Conservation (phyloP, 2,888 invertebrate genomes). For the Lasioglossum pauxillum region DNA sequence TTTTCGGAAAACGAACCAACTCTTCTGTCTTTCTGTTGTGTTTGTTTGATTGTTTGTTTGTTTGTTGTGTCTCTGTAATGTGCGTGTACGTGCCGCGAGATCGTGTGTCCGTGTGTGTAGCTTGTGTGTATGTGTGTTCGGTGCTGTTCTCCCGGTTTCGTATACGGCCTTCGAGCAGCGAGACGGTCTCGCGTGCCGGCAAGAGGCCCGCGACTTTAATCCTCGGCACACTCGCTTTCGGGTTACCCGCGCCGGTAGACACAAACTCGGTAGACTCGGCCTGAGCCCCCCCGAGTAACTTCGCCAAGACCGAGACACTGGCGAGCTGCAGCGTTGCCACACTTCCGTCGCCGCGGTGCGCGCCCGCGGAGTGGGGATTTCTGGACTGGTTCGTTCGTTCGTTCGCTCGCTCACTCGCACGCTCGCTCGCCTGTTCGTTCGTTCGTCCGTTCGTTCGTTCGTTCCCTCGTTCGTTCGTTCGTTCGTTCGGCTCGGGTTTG, state of each 20-base stretch:
- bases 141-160: slow-evolving; percentile 31
- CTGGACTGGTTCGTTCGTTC: slow-evolving; percentile 76
- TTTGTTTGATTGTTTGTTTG: neutral
- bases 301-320: slow-evolving; percentile 82
- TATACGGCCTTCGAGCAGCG: slow-evolving; percentile 69
- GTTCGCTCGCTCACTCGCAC: neutral
- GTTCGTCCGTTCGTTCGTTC: neutral
- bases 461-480: neutral
- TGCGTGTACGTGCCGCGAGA: neutral
- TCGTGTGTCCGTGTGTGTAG: neutral
- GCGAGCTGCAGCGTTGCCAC: slow-evolving; percentile 82
- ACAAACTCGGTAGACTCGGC: slow-evolving; percentile 84
- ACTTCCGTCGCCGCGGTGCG: slow-evolving; percentile 78
- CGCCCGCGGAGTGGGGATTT: slow-evolving; percentile 75
- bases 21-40: neutral
- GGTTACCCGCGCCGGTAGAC: slow-evolving; percentile 81
- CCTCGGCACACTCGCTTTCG: slow-evolving; percentile 78
- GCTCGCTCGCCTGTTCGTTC: slow-evolving; percentile 60
- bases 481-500: slow-evolving; percentile 69
- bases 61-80: neutral
- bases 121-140: neutral
- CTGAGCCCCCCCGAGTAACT: slow-evolving; percentile 81
- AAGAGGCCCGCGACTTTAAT: slow-evolving; percentile 77
- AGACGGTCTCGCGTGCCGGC: slow-evolving; percentile 77
- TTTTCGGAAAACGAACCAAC: neutral